Evolutionary conservation across 2,888 invertebrate genomes (phyloP).

Genomic region (Drosophila seclusa): DNA sequence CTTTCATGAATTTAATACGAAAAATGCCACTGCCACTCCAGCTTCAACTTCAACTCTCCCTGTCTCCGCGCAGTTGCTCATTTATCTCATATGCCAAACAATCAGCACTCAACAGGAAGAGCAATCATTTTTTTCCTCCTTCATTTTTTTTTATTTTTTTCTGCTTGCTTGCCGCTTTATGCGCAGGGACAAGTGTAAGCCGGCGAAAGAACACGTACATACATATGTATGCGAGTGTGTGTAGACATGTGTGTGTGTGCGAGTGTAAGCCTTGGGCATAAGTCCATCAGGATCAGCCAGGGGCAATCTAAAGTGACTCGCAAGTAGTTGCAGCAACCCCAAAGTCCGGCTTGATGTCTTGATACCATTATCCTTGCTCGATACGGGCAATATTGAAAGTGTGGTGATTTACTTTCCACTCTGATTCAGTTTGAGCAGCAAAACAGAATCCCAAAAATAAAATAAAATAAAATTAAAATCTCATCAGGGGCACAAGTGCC

Average conservation of each 20-base stretch:
- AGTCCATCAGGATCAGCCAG: conserved; percentile 71
- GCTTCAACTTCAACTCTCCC: conserved; percentile 7
- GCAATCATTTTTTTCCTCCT: conserved; percentile 53
- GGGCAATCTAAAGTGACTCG: conserved; percentile 62
- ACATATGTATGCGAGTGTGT: conserved; percentile 21
- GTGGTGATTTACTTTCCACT: conserved; percentile 78
- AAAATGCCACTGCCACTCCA: conserved; percentile 57
- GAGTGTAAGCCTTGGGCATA: conserved; percentile 56
- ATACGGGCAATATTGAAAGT: conserved; percentile 65
- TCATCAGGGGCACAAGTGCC: conserved; percentile 78
- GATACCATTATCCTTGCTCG: conserved; percentile 49
- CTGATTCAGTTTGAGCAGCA: conserved; percentile 36
- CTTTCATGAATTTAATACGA: conserved; percentile 84
- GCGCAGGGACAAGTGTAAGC: conserved; percentile 75
- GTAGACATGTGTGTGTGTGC: conserved; percentile 23
- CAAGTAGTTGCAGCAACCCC: conserved; percentile 47
- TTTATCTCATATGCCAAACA: conserved; percentile 78
- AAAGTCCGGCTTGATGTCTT: conserved; percentile 46
- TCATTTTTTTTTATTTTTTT: conserved; percentile 1
- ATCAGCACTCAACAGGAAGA: conserved; percentile 65
- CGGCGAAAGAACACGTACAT: conserved; percentile 46
- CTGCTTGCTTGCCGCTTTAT: conserved; percentile 32
- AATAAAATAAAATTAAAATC: conserved; percentile 79
- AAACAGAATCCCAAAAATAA: conserved; percentile 55
- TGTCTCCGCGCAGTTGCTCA: conserved; percentile 49